These are phyloP conservation scores for Gobiocypris rarus DNA, from an alignment of 2,113 vertebrate species.

Conservation along the genomic window DNA sequence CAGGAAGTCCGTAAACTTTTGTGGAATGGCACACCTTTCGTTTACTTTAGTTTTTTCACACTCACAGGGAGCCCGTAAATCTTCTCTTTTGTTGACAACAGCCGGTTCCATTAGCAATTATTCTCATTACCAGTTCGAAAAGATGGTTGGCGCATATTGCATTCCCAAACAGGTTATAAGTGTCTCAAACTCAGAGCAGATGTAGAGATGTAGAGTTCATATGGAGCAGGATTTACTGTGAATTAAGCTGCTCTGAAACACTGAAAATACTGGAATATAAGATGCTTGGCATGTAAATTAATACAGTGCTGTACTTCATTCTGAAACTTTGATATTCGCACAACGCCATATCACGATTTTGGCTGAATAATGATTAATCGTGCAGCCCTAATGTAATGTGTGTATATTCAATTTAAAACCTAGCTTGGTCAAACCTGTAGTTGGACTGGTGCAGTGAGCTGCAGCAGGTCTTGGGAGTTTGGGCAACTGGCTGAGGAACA, in stretches of 20 bases:
- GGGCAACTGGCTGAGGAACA: slow-evolving; percentile 86
- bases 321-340: neutral
- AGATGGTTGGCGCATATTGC: too few relatives aligned
- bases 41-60: too few relatives aligned
- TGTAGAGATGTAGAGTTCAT: too few relatives aligned
- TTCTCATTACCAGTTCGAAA: neutral
- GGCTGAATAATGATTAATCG: neutral
- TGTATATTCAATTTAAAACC: slow-evolving; percentile 1
- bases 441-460: neutral
- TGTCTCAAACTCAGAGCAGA: too few relatives aligned
- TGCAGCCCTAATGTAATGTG: neutral
- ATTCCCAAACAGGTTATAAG: too few relatives aligned
- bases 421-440: slow-evolving; percentile 27
- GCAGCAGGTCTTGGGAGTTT: slow-evolving; percentile 48
- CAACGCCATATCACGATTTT: neutral
- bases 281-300: too few relatives aligned
- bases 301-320: too few relatives aligned
- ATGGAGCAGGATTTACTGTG: too few relatives aligned
- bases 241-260: too few relatives aligned
- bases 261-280: too few relatives aligned
- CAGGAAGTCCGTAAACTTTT: neutral
- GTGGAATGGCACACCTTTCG: too few relatives aligned
- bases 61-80: neutral
- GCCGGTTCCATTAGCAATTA: neutral
- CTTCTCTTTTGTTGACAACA: neutral